Base-by-base conservation (phyloP, 2,888 invertebrate species). In the Tillus elongatus region DNA sequence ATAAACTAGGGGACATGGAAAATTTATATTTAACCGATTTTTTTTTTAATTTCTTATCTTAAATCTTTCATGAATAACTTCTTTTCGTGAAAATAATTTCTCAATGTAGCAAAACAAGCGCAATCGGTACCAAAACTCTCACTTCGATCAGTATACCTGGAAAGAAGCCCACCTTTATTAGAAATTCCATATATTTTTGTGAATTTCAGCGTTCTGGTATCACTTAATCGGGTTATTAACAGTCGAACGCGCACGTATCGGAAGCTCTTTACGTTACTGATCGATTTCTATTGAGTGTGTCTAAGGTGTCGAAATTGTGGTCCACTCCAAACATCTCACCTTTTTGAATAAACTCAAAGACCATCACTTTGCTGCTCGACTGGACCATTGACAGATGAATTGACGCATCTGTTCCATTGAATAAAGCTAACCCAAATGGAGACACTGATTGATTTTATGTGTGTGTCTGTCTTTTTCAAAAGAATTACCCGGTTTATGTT, bases 341-440 rank as follows among this genome's bases (percentile, higher is more conserved):
- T 37, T 26, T 27, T 10, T 12, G 10, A 13, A 13, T 19, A 8
- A 6, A 19, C 24, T n/a, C 24, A 6, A 19, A 8, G 24, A n/a
- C 24, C n/a, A 19, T 19, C n/a, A n/a, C n/a, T 19, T 19, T 8
- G n/a, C 24, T 51, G 56, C 41, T 34, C 44, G 33, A 46, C 53
- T 51, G 37, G 40, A 43, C 46, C 56, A 59, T 60, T 60, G 61
- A 61, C 60, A 61, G 59, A 58, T 60, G 60, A 56, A 56, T 55
- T 58, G 59, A 60, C 55, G 56, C 59, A 60, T 60, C 58, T 60
- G 60, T 58, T 58, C 50, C 40, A 27, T 52, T 46, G 48, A 49
- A 58, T 57, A 58, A 58, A 56, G 57, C 57, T 58, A 53, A 54
- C 55, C 56, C 53, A 51, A 56, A 55, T 55, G 47, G 53, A 52